Percentiles rank a stretch among this genome's conserved stretches.
Conservation (phyloP, 1,140 invertebrate species). For the Musca vetustissima region DNA sequence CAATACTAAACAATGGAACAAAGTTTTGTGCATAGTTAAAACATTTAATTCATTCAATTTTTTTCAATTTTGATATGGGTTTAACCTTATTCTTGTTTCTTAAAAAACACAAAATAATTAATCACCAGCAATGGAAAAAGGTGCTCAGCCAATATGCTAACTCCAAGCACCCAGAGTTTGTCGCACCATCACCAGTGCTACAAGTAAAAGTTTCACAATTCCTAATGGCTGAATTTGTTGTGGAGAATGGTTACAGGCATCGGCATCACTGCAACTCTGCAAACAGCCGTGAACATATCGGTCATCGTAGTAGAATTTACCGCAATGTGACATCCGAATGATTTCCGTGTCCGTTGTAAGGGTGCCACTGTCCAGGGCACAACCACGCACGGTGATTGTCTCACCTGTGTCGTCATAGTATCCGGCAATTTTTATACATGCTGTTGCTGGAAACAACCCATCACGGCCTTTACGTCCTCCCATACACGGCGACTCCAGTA, state of each 20-base stretch:
- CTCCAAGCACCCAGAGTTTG: too few relatives aligned
- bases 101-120: too few relatives aligned
- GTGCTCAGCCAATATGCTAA: too few relatives aligned
- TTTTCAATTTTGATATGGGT: too few relatives aligned
- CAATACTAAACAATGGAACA: too few relatives aligned
- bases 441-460: constrained; percentile 93
- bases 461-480: constrained; percentile 88
- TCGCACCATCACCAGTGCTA: too few relatives aligned
- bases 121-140: too few relatives aligned
- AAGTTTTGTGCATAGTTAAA: too few relatives aligned
- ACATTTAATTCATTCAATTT: too few relatives aligned
- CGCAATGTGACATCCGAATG: constrained; percentile 91
- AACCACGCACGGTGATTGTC: constrained; percentile 79
- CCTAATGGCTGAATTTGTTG: background rate
- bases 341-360: constrained; percentile 91
- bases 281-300: constrained; percentile 86
- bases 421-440: constrained; percentile 93
- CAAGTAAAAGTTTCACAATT: too few relatives aligned
- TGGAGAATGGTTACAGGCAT: constrained; percentile 71
- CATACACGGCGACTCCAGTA: constrained; percentile 89
- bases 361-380: constrained; percentile 89
- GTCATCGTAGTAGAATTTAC: constrained; percentile 83
- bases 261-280: constrained; percentile 84
- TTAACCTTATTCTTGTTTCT: too few relatives aligned
- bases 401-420: constrained; percentile 77